These are phyloP conservation scores for Lithophane leautieri DNA, from an alignment of 2,888 invertebrate genomes.

Conservation along the genomic window DNA sequence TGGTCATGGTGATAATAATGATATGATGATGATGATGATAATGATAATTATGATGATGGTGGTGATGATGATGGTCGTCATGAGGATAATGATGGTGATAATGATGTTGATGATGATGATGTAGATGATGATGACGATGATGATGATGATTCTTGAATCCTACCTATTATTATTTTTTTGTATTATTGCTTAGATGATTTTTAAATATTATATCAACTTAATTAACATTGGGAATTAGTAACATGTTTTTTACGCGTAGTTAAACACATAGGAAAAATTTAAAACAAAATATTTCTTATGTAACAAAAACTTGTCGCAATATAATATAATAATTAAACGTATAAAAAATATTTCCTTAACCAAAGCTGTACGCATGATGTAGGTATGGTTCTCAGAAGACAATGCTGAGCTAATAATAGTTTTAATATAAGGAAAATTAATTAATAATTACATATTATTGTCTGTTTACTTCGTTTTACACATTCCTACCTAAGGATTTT, in stretches of 20 bases:
- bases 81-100: too few relatives aligned
- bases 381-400: constrained; percentile 33
- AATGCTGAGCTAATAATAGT: constrained; percentile 39
- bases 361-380: not conserved
- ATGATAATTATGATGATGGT: too few relatives aligned
- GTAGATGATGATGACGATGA: too few relatives aligned
- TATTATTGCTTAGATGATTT: not conserved
- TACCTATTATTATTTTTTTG: too few relatives aligned
- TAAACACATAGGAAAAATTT: not conserved
- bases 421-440: constrained; percentile 39
- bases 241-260: not conserved
- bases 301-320: not conserved
- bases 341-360: not conserved
- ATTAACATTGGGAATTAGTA: not conserved
- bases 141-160: not conserved
- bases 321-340: not conserved
- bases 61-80: too few relatives aligned
- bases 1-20: too few relatives aligned
- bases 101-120: too few relatives aligned
- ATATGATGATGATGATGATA: too few relatives aligned
- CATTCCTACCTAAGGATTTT: not conserved
- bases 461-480: constrained; percentile 8
- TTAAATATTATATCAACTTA: too few relatives aligned
- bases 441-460: constrained; percentile 41
- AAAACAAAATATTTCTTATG: not conserved